phyloP scores from a whole-genome alignment of 2,797 vertebrate species.

The Mormyrops boulengeri region DNA sequence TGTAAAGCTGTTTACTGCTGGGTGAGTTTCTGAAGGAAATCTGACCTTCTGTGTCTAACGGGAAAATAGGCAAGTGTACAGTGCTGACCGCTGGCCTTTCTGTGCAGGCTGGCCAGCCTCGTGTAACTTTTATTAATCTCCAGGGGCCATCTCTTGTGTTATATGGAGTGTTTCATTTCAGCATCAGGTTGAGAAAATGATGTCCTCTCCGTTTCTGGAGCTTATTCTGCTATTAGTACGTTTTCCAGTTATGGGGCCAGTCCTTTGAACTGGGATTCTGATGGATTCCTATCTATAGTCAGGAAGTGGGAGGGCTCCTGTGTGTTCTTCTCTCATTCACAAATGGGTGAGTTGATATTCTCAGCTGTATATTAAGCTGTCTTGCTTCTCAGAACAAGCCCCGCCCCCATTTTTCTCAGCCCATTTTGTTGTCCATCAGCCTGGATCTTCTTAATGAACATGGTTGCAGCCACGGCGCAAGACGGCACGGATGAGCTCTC shows the following conservation, averaged over 20 bases:
- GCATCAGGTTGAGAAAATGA: background rate
- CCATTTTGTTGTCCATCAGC: background rate
- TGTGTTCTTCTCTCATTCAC: background rate
- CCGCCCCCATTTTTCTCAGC: background rate
- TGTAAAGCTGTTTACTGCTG: conserved; percentile 6
- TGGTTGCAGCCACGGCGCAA: background rate
- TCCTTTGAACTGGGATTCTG: background rate
- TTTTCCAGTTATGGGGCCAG: background rate
- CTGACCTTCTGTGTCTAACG: background rate
- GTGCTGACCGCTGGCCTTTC: background rate
- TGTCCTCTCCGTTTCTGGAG: background rate
- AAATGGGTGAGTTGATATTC: background rate
- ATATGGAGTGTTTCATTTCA: background rate
- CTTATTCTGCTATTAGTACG: background rate
- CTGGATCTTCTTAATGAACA: background rate
- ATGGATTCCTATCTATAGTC: background rate
- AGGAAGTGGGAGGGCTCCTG: background rate
- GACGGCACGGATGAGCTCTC: background rate
- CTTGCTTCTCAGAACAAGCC: background rate
- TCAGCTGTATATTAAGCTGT: background rate
- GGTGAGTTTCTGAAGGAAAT: background rate
- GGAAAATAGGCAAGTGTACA: background rate
- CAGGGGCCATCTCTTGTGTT: background rate
- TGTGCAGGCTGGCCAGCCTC: background rate
- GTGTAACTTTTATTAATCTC: background rate